Conservation (phyloP, 2,888 invertebrate genomes). For the Diarsia rubi region DNA sequence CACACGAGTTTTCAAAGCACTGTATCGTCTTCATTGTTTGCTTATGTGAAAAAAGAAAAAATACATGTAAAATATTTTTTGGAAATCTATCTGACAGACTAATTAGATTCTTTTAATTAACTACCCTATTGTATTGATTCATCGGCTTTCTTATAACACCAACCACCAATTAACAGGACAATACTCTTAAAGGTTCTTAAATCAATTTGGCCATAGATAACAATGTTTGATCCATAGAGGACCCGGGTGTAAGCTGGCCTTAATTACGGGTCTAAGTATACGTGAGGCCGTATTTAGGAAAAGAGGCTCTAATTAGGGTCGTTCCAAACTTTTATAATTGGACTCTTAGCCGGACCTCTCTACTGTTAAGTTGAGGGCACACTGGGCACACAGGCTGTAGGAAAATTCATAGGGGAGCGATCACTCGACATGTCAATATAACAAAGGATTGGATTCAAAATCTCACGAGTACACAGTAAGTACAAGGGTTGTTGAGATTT, state of each 20-base stretch:
- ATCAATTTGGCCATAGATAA: conserved; percentile 19
- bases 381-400: conserved; percentile 32
- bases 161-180: conserved; percentile 5
- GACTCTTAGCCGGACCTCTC: conserved; percentile 70
- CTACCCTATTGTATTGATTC: not conserved
- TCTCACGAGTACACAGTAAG: not conserved
- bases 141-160: not conserved
- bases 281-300: conserved; percentile 39
- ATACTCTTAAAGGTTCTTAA: not conserved
- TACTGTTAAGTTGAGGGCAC: conserved; percentile 39
- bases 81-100: no score
- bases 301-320: conserved; percentile 77
- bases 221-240: conserved; percentile 41
- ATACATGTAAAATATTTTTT: no score
- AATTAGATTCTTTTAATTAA: no score
- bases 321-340: conserved; percentile 82
- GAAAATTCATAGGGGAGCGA: not conserved
- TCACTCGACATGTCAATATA: not conserved
- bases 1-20: no score
- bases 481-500: not conserved
- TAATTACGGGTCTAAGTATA: conserved; percentile 55
- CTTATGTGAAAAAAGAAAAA: no score
- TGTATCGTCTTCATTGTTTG: no score
- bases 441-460: not conserved
- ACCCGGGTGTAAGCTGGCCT: conserved; percentile 29